A percentile compares a stretch with the other conserved stretches of the same genome.
phyloP scores from a whole-genome alignment of 2,797 vertebrate genomes.

The Oreochromis mossambicus region DNA sequence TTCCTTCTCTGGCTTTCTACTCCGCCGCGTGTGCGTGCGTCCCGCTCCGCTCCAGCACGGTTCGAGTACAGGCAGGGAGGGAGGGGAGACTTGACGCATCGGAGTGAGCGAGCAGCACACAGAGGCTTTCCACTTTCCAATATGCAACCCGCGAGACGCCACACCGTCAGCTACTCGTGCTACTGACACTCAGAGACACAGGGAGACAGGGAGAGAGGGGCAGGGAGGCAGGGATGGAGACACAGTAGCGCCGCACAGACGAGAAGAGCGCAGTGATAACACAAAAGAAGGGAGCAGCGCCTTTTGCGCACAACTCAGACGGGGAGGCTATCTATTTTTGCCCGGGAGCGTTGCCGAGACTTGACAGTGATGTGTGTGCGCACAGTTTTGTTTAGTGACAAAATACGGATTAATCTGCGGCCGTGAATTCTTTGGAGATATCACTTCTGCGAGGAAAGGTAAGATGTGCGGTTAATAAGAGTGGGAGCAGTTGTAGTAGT shows the following conservation, averaged over 20 bases:
- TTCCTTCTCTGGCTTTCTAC: neutral
- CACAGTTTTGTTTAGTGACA: constrained; percentile 26
- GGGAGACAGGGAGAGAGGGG: neutral
- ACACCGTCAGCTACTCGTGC: constrained; percentile 39
- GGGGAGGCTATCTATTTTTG: constrained; percentile 25
- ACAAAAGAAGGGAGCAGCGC: constrained; percentile 1
- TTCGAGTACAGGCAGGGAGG: neutral
- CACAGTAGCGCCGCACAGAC: constrained; percentile 21
- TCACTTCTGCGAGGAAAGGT: constrained; percentile 31
- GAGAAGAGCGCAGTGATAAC: neutral
- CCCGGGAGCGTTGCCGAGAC: constrained; percentile 25
- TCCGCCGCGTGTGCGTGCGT: constrained; percentile 16
- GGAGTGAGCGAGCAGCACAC: constrained; percentile 63
- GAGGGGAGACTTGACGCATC: constrained; percentile 59
- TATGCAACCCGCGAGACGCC: constrained; percentile 60
- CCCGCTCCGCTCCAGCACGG: constrained; percentile 14
- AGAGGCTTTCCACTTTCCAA: constrained; percentile 59
- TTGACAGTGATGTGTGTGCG: constrained; percentile 50
- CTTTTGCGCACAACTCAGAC: constrained; percentile 29
- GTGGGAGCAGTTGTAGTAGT: neutral
- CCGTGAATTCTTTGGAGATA: constrained; percentile 16
- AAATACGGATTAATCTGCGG: constrained; percentile 58
- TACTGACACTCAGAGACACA: constrained; percentile 1
- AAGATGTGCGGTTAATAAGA: constrained; percentile 3
- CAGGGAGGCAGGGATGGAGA: constrained; percentile 29